Evolutionary conservation across 2,797 vertebrate species (phyloP).

Genomic region (Spheniscus humboldti): DNA sequence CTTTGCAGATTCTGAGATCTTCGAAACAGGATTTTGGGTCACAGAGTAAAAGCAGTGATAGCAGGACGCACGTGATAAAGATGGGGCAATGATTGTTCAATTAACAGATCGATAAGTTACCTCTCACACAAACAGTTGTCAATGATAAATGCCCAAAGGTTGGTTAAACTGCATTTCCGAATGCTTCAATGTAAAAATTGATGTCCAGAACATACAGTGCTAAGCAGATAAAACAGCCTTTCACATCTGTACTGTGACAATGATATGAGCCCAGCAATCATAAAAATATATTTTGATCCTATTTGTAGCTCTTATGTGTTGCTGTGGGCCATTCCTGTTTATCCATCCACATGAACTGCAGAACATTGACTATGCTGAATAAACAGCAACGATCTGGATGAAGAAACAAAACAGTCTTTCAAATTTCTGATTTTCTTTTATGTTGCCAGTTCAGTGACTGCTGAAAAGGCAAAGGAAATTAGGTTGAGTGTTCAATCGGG

Average conservation of each 20-base stretch:
- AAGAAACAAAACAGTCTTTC: conserved; percentile 39
- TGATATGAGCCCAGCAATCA: not conserved
- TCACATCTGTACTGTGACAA: not conserved
- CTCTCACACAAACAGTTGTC: not conserved
- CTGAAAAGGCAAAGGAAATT: conserved; percentile 57
- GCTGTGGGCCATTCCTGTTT: conserved; percentile 21
- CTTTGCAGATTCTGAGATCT: not conserved
- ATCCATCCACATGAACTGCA: conserved; percentile 7
- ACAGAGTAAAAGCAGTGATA: not conserved
- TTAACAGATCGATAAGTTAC: conserved; percentile 50
- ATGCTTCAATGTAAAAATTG: conserved; percentile 35
- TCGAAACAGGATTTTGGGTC: not conserved
- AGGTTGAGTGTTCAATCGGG: conserved; percentile 5
- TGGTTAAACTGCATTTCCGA: not conserved
- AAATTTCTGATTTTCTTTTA: conserved; percentile 31
- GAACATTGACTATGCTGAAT: not conserved
- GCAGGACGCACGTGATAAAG: not conserved
- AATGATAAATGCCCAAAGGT: conserved; percentile 9
- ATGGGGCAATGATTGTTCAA: not conserved
- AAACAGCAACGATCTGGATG: conserved; percentile 16
- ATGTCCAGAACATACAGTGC: not conserved
- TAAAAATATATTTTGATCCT: conserved; percentile 18
- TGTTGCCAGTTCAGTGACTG: not conserved
- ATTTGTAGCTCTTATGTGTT: not conserved
- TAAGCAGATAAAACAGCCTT: not conserved